phyloP scores from a whole-genome alignment of 2,797 vertebrate species.

The Spondyliosoma cantharus region DNA sequence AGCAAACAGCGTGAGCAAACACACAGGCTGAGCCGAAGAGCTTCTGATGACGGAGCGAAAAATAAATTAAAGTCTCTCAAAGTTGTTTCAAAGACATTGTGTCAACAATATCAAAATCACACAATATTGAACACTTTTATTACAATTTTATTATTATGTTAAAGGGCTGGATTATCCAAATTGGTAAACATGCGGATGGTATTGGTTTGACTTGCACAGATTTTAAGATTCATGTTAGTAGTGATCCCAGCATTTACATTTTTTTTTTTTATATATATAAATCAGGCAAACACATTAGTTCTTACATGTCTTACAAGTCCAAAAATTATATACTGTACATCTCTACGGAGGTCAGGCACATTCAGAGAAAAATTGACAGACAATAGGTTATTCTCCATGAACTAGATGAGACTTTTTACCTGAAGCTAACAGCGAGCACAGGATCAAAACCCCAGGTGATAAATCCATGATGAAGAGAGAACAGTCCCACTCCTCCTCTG shows the following conservation, averaged over 20 bases:
- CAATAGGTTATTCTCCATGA: background rate
- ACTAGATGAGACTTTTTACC: slow-evolving; percentile 66
- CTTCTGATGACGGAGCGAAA: slow-evolving; percentile 32
- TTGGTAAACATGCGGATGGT: fast-evolving
- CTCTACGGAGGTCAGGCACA: background rate
- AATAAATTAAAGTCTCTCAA: background rate
- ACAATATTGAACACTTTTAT: background rate
- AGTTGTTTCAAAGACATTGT: background rate
- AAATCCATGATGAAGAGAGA: slow-evolving; percentile 75
- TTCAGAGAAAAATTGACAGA: background rate
- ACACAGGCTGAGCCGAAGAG: slow-evolving; percentile 26
- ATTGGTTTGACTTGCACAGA: background rate
- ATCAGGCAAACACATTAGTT: background rate
- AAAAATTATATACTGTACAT: background rate
- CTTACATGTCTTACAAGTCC: no score
- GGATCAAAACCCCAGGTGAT: slow-evolving; percentile 62
- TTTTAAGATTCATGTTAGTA: background rate
- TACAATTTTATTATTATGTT: background rate
- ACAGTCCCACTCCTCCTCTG: slow-evolving; percentile 32
- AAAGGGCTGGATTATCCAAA: background rate
- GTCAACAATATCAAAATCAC: background rate
- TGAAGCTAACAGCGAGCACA: slow-evolving; percentile 73
- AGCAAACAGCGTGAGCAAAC: slow-evolving; percentile 75
- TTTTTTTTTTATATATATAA: no score
- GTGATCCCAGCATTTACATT: background rate